Evolutionary conservation across 1,140 invertebrate species (phyloP).

Genomic region (Yoshiicerus persimilis): DNA sequence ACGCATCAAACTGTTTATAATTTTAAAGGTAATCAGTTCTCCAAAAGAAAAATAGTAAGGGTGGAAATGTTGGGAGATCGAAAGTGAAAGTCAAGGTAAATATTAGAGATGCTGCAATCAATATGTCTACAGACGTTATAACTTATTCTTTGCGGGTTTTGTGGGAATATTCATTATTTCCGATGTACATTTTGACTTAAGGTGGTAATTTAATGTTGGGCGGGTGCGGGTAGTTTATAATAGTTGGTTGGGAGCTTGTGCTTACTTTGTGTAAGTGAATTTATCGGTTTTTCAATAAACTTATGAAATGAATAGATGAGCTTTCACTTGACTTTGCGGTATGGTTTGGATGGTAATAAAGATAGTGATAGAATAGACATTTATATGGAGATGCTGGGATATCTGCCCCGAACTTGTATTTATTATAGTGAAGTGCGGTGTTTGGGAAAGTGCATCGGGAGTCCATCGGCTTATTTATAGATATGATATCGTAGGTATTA

Average conservation of each 20-base stretch:
- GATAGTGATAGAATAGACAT: background rate
- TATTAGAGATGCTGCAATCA: background rate
- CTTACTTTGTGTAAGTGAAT: background rate
- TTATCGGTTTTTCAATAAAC: slow-evolving; percentile 21
- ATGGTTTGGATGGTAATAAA: background rate
- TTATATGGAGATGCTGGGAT: background rate
- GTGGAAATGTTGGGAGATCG: background rate
- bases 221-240: background rate
- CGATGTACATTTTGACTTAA: background rate
- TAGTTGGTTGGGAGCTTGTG: background rate
- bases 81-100: slow-evolving; percentile 16
- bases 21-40: background rate
- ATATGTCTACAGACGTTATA: background rate
- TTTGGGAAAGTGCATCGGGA: background rate
- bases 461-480: background rate
- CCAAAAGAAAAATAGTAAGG: background rate
- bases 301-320: slow-evolving; percentile 17
- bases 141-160: background rate
- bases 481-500: background rate
- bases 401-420: background rate
- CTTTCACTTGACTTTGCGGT: background rate
- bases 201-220: slow-evolving; percentile 12
- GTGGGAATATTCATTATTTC: background rate
- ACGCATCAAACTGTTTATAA: background rate
- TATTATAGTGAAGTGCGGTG: background rate